A percentile compares a stretch with the other conserved stretches of the same genome.
These are phyloP conservation scores for Galerucella nymphaeae DNA, from an alignment of 2,888 invertebrate species.

Conservation along the genomic window DNA sequence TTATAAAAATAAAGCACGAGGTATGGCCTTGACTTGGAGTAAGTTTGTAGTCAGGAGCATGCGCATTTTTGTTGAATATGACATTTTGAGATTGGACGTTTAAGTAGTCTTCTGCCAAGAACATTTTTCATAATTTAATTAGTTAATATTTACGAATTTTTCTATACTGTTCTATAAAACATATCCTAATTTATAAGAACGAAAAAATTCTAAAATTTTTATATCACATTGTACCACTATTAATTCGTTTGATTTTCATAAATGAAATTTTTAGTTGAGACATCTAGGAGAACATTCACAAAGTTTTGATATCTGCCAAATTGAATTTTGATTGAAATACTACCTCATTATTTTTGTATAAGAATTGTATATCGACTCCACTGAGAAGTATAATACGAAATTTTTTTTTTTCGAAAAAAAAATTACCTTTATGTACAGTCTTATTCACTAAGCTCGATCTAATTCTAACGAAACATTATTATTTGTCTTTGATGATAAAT, in stretches of 20 bases:
- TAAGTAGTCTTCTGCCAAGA: no score
- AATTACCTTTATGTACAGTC: conserved; percentile 56
- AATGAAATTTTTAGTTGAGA: conserved; percentile 33
- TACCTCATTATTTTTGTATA: not conserved
- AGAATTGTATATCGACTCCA: conserved; percentile 13
- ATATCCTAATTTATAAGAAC: conserved; percentile 15
- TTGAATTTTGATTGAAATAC: not conserved
- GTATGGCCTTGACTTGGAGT: no score
- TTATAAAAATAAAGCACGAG: no score
- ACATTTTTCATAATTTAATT: no score
- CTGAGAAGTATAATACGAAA: conserved; percentile 1
- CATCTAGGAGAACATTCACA: not conserved
- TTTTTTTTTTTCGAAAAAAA: conserved; percentile 49
- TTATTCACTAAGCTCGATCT: conserved; percentile 56
- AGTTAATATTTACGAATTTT: not conserved
- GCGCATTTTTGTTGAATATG: no score
- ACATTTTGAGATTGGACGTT: no score
- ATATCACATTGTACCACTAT: conserved; percentile 60
- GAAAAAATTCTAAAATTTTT: conserved; percentile 48
- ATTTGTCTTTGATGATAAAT: conserved; percentile 52
- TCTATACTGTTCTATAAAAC: conserved; percentile 6
- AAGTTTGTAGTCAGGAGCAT: no score
- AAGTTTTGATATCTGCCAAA: not conserved
- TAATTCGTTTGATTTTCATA: conserved; percentile 56
- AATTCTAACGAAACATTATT: conserved; percentile 51